phyloP scores from a whole-genome alignment of 2,113 vertebrate species.

The Trichechus manatus region DNA sequence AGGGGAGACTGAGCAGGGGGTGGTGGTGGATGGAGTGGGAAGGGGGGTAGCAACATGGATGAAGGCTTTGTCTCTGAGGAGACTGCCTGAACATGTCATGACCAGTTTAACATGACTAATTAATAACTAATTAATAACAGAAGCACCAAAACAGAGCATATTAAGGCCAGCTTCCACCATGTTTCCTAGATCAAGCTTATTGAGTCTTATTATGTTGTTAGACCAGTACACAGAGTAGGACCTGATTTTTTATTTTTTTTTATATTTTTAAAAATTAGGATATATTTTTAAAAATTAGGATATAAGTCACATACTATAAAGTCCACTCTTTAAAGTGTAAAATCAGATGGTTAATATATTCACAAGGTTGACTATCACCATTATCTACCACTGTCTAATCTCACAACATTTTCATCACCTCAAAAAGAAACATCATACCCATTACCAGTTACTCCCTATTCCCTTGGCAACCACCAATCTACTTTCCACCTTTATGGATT shows the following conservation, averaged over 20 bases:
- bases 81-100: neutral
- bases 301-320: neutral
- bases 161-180: neutral
- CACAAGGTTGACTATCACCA: neutral
- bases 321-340: neutral
- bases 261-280: neutral
- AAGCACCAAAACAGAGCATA: neutral
- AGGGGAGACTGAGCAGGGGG: neutral
- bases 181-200: neutral
- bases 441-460: neutral
- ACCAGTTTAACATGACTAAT: neutral
- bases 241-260: too few species aligned
- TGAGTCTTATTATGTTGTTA: neutral
- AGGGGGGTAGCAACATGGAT: neutral
- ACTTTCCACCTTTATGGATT: neutral
- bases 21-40: neutral
- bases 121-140: neutral
- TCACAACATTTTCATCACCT: neutral
- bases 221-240: neutral
- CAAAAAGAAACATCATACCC: too few species aligned
- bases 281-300: neutral
- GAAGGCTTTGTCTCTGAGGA: constrained; percentile 13
- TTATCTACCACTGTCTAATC: neutral
- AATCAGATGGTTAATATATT: neutral
- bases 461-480: neutral